Base-by-base conservation (phyloP, 1,140 invertebrate species). In the Andrena cerasifolii region DNA sequence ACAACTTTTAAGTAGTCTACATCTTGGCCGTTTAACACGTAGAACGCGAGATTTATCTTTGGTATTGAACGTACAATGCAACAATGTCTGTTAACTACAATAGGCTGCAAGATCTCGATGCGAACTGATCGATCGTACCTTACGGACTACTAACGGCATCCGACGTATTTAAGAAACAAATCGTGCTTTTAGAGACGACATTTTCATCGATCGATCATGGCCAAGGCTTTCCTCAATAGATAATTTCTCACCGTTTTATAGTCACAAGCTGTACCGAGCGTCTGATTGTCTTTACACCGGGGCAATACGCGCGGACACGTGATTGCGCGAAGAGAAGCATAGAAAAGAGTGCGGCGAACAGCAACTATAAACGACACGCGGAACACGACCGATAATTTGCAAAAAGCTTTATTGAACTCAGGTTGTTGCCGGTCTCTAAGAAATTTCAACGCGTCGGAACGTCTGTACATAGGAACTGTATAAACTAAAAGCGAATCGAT, bases 361-460 rank as follows among this genome's bases (percentile, higher is more conserved):
- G 24, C 31, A 24, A 58, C 40, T 31, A 45, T 6, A 21, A 58
- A 58, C 63, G 73, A 73, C 70, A 63, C 49, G 36, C 61, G 63
- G 65, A n/a, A n/a, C n/a, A 71, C 26, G 53, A 58, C 16, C 5
- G 45, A 43, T 43, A 40, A 21, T 75, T 45, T n/a, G 45, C 12
- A 63, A 75, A 82, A 82, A 85, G 83, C 79, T 85, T 85, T 82
- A 85, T 85, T 85, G 74, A 85, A 85, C 62, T 67, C 56, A 62
- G 54, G 59, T 79, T 53, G 72, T 79, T 53, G 72, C 18, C 72
- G 63, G 43, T 45, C 26, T 28, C 33, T 31, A 71, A 51, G 28
- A 54, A 61, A 71, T 53, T 43, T 66, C 45, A 72, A 62, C 33
- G 36, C 43, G 51, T 49, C 45, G 70, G 56, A 28, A 53, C 56